Conservation (phyloP, 1,140 invertebrate genomes). For the Leguminivora glycinivorella region DNA sequence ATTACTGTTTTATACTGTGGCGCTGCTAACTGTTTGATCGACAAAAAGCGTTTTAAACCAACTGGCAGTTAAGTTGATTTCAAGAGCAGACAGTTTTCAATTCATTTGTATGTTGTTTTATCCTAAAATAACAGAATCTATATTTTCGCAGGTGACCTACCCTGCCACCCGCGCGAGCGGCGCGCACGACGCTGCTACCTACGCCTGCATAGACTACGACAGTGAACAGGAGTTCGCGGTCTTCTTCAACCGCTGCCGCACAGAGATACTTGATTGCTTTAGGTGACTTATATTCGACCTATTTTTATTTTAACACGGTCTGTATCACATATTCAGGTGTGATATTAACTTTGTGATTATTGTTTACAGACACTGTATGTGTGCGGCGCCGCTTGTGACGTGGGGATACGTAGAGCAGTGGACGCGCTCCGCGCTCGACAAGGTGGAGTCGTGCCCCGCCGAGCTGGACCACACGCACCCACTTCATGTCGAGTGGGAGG, state of each 20-base stretch:
- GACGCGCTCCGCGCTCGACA: conserved; percentile 85
- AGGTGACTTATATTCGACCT: conserved; percentile 51
- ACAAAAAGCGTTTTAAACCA: too few relatives aligned
- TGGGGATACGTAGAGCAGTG: conserved; percentile 90
- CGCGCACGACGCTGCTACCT: conserved; percentile 82
- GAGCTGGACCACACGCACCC: conserved; percentile 66
- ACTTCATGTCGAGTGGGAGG: conserved; percentile 92
- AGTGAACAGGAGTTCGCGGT: conserved; percentile 92
- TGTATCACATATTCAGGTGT: too few relatives aligned
- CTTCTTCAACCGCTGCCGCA: conserved; percentile 88
- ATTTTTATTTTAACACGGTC: too few relatives aligned
- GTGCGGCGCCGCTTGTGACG: conserved; percentile 89
- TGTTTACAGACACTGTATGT: conserved; percentile 83
- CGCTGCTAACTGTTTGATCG: too few relatives aligned
- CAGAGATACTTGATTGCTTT: conserved; percentile 89
- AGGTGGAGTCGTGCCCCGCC: conserved; percentile 55
- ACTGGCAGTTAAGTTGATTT: too few relatives aligned
- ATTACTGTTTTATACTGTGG: too few relatives aligned
- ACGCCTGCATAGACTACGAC: conserved; percentile 92
- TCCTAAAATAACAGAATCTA: background rate
- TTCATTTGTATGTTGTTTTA: too few relatives aligned
- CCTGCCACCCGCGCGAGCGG: conserved; percentile 65
- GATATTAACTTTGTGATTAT: background rate
- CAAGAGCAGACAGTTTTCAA: too few relatives aligned
- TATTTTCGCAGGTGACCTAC: conserved; percentile 70